These are phyloP conservation scores for Orchesella flavescens DNA, from an alignment of 2,888 invertebrate genomes.

Conservation along the genomic window DNA sequence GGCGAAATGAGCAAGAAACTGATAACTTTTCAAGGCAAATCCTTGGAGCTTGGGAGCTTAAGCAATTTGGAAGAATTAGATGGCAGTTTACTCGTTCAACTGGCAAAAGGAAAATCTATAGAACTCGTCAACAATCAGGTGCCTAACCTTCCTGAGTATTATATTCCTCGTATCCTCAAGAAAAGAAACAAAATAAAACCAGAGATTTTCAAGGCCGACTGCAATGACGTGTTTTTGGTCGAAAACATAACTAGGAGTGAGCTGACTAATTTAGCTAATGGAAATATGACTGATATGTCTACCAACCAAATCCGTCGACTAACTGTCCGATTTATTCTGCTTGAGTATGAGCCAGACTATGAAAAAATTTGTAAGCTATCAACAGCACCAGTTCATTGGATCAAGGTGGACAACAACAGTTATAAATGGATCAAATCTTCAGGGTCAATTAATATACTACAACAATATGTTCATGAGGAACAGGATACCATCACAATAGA, in stretches of 20 bases:
- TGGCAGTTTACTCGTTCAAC: neutral
- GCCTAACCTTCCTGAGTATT: neutral
- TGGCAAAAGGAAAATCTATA: neutral
- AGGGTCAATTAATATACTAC: neutral
- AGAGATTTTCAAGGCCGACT: neutral
- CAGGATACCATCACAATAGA: neutral
- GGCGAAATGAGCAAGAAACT: neutral
- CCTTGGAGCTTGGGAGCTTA: neutral
- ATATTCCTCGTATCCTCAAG: neutral
- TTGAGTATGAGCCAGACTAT: neutral
- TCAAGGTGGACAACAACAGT: neutral
- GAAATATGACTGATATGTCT: neutral
- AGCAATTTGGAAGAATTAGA: neutral
- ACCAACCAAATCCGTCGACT: neutral
- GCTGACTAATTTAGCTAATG: neutral
- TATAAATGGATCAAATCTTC: neutral
- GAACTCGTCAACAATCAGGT: neutral
- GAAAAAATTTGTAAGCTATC: neutral
- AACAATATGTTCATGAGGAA: neutral
- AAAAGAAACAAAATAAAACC: neutral
- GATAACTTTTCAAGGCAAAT: neutral
- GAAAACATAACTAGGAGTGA: neutral
- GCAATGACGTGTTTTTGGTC: neutral
- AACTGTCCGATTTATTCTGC: slow-evolving; percentile 8
- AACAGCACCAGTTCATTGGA: neutral